Evolutionary conservation across 2,797 vertebrate genomes (phyloP).

Genomic region (Notolabrus celidotus): DNA sequence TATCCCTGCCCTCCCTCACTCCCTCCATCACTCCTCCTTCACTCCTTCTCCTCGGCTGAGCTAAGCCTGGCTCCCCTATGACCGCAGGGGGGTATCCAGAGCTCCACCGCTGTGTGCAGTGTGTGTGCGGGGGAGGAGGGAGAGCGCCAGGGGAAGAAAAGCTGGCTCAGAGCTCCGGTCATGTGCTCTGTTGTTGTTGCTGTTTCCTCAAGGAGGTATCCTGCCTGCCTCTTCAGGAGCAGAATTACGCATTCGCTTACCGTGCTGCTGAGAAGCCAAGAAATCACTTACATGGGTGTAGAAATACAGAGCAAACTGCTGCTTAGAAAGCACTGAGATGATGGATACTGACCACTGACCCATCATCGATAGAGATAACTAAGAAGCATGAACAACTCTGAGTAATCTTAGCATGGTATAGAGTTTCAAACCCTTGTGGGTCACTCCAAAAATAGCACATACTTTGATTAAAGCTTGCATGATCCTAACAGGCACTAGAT

Average conservation of each 20-base stretch:
- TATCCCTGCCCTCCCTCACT: conserved; percentile 17
- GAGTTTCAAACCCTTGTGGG: conserved; percentile 31
- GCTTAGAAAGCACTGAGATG: conserved; percentile 34
- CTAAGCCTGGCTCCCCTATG: conserved; percentile 69
- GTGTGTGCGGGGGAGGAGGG: conserved; percentile 59
- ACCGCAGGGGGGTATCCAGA: conserved; percentile 78
- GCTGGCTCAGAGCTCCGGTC: conserved; percentile 74
- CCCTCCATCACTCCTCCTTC: conserved; percentile 19
- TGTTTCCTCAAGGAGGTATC: conserved; percentile 70
- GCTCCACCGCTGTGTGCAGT: conserved; percentile 57
- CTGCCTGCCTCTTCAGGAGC: conserved; percentile 58
- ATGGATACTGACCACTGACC: conserved; percentile 36
- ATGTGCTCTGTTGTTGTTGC: conserved; percentile 79
- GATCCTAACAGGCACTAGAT: conserved; percentile 23
- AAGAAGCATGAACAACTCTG: conserved; percentile 39
- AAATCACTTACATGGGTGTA: conserved; percentile 43
- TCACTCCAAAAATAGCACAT: conserved; percentile 50
- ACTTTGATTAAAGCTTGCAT: conserved; percentile 47
- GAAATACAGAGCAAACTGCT: conserved; percentile 31
- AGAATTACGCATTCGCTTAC: conserved; percentile 63
- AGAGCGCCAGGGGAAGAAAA: conserved; percentile 64
- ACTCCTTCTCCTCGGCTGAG: conserved; percentile 63
- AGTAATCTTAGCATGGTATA: conserved; percentile 43
- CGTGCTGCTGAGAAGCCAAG: conserved; percentile 41
- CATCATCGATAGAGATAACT: conserved; percentile 39